Conservation (phyloP, 2,888 invertebrate species). For the Drosophila flavopinicola region DNA sequence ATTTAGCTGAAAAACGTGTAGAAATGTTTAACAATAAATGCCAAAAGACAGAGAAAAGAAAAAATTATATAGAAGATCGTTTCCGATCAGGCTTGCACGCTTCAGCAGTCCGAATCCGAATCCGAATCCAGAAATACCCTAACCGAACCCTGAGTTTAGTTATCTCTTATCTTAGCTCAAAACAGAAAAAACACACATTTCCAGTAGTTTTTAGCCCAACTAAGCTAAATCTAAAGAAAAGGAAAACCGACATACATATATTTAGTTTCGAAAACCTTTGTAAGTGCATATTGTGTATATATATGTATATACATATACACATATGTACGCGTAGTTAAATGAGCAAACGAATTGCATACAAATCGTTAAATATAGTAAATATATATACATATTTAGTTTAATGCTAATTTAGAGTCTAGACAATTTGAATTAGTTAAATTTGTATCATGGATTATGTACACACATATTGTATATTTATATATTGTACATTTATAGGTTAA, state of each 20-base stretch:
- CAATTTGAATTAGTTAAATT: constrained; percentile 39
- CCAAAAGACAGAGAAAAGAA: constrained; percentile 58
- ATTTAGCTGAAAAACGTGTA: constrained; percentile 55
- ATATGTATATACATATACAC: constrained; percentile 3
- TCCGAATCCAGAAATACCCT: neutral
- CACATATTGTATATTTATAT: constrained; percentile 5
- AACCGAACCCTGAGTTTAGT: constrained; percentile 10
- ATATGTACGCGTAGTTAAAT: constrained; percentile 16
- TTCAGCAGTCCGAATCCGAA: constrained; percentile 18
- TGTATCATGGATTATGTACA: constrained; percentile 32
- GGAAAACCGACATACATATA: constrained; percentile 6
- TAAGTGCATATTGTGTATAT: constrained; percentile 6
- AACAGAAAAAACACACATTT: constrained; percentile 46
- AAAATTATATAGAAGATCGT: constrained; percentile 20
- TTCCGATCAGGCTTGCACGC: constrained; percentile 40
- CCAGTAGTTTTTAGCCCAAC: constrained; percentile 52
- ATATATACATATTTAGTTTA: constrained; percentile 24
- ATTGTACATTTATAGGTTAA: constrained; percentile 16
- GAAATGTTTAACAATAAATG: constrained; percentile 57
- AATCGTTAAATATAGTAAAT: constrained; percentile 40
- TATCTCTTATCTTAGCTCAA: constrained; percentile 19
- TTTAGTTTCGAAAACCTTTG: constrained; percentile 23
- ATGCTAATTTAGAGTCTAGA: constrained; percentile 44
- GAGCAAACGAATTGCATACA: constrained; percentile 40
- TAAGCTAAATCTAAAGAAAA: constrained; percentile 20